Evolutionary conservation across 2,888 invertebrate genomes (phyloP).

Genomic region (Plagiodera versicolora): DNA sequence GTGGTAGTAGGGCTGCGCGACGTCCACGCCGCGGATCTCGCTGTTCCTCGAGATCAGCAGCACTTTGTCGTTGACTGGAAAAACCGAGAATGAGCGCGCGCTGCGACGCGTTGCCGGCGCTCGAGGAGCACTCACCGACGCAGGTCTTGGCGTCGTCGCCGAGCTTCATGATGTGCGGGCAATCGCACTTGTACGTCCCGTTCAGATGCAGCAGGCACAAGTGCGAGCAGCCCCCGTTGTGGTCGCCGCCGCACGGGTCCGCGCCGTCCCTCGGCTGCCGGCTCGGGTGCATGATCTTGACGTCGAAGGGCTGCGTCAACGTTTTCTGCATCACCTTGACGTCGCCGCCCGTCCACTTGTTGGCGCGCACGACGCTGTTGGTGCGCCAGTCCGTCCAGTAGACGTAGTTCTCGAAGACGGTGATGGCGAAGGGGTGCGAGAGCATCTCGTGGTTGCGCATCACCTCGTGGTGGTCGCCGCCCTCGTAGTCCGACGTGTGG

Average conservation of each 20-base stretch:
- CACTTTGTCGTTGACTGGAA: constrained; percentile 73
- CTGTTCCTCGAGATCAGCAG: constrained; percentile 74
- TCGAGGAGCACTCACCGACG: constrained; percentile 62
- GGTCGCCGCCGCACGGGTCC: constrained; percentile 70
- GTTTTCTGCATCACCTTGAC: constrained; percentile 79
- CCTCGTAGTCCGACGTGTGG: constrained; percentile 81
- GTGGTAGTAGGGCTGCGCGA: constrained; percentile 73
- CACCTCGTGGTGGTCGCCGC: constrained; percentile 66
- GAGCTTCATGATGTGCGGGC: constrained; percentile 85
- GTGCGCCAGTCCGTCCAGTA: constrained; percentile 96
- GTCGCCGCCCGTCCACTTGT: constrained; percentile 84
- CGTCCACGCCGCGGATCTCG: constrained; percentile 83
- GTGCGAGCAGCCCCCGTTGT: constrained; percentile 80
- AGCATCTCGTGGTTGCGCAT: constrained; percentile 71
- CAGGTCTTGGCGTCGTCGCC: constrained; percentile 68
- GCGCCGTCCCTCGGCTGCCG: constrained; percentile 65
- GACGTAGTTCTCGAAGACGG: constrained; percentile 81
- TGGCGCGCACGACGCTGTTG: constrained; percentile 82
- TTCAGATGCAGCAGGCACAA: constrained; percentile 74
- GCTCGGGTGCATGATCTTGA: constrained; percentile 79
- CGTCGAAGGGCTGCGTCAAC: constrained; percentile 86
- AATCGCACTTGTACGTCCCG: constrained; percentile 71
- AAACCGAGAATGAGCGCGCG: too few species aligned
- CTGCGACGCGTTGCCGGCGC: too few species aligned
- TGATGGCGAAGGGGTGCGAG: constrained; percentile 87